A percentile compares a stretch with the other conserved stretches of the same genome.
Conservation (phyloP, 2,888 invertebrate species). For the Drosophila sordidula region DNA sequence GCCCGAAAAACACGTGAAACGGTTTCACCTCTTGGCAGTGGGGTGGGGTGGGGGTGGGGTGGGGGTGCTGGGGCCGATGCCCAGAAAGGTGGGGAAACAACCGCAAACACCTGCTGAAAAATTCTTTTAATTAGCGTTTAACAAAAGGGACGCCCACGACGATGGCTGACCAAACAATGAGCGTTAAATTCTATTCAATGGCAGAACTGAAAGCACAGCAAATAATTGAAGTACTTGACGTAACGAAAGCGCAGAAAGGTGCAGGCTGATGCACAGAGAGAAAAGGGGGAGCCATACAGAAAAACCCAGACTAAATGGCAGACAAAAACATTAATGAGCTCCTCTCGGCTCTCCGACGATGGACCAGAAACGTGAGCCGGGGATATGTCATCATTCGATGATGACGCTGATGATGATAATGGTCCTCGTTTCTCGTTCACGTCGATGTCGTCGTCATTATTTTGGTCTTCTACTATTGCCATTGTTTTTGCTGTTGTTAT, state of each 20-base stretch:
- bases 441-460: slow-evolving; percentile 24
- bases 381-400: slow-evolving; percentile 57
- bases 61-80: no score
- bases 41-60: no score
- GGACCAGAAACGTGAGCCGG: slow-evolving; percentile 24
- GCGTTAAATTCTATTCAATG: slow-evolving; percentile 78
- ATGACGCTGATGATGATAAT: slow-evolving; percentile 9
- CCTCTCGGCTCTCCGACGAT: slow-evolving; percentile 10
- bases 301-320: slow-evolving; percentile 31
- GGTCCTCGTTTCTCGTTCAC: slow-evolving; percentile 10
- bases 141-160: slow-evolving; percentile 55
- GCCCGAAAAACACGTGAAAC: slow-evolving; percentile 23
- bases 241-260: slow-evolving; percentile 37
- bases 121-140: slow-evolving; percentile 74
- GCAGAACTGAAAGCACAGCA: slow-evolving; percentile 70
- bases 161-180: slow-evolving; percentile 66
- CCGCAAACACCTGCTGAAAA: slow-evolving; percentile 77
- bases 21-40: slow-evolving; percentile 21
- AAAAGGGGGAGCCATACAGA: slow-evolving; percentile 11
- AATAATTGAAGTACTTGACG: slow-evolving; percentile 73
- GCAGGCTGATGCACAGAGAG: slow-evolving; percentile 2
- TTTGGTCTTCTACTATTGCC: no score
- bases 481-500: slow-evolving; percentile 9
- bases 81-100: slow-evolving; percentile 24
- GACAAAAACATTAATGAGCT: slow-evolving; percentile 70